Percentiles rank a stretch among this genome's conserved stretches.
phyloP scores from a whole-genome alignment of 2,888 invertebrate species.

The Mythimna impura region DNA sequence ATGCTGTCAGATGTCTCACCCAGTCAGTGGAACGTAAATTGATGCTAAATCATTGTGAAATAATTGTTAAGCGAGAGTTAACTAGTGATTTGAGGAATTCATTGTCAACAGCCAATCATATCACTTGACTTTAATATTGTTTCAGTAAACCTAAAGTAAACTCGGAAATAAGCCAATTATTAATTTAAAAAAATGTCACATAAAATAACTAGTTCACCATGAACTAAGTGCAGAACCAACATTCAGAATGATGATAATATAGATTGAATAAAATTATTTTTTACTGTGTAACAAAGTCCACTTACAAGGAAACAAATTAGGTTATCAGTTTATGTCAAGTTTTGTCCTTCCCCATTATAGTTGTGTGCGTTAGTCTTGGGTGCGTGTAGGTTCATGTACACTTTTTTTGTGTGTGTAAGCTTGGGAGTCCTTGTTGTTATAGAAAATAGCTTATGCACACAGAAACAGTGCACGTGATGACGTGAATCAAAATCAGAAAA shows the following conservation, averaged over 20 bases:
- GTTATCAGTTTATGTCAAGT: background rate
- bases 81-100: background rate
- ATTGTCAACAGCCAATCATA: background rate
- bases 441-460: too few species aligned
- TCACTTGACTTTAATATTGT: background rate
- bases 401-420: too few species aligned
- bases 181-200: too few species aligned
- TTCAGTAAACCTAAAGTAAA: too few species aligned
- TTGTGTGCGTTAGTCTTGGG: too few species aligned
- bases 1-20: background rate
- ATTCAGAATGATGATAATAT: background rate
- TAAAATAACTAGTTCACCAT: too few species aligned
- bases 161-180: too few species aligned
- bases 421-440: too few species aligned
- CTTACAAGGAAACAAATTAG: background rate
- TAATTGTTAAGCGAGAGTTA: background rate
- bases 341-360: background rate
- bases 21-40: background rate
- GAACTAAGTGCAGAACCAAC: too few species aligned
- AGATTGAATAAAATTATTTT: background rate
- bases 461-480: background rate
- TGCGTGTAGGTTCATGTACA: too few species aligned
- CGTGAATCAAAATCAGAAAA: background rate
- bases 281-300: background rate
- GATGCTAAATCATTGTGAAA: background rate